Evolutionary conservation across 2,797 vertebrate species (phyloP), one percentile per base, ranked within the genome.

Genomic region (Lutjanus argentimaculatus): DNA sequence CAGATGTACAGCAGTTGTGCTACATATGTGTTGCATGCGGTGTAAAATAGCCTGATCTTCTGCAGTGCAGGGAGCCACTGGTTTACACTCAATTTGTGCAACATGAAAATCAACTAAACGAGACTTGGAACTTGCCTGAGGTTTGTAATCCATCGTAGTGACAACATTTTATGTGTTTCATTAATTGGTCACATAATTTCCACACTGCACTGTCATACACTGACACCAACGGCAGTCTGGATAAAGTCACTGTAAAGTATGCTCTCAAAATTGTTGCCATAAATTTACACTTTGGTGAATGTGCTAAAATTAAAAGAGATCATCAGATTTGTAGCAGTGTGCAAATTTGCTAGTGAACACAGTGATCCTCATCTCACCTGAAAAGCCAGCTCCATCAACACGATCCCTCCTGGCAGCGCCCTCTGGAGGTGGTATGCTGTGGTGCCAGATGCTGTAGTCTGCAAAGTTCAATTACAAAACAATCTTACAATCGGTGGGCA

Each of bases 301-400:
- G 9, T 17, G 48, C 48, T 51, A 51, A 66, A 51, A 51, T 7
- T 68, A 25, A 57, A 36, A 65, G 13, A 13, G 5, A 22, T 3
- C 1, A 46, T 45, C 25, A 13, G 9, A 55, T 15, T 42, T 8
- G 16, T 0, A 1, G 5, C 11, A 0, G 25, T 30, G 25, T 30
- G 25, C 25, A 30, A 30, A 36, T 36, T 36, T 36, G 30, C 30
- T 36, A 36, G 30, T 36, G 30, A 36, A 17, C 8, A 22, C 9
- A 10, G 21, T 9, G 36, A 49, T 74, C 51, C 10, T 21, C 19
- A 36, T 45, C 83, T 88, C 75, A 99, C 99, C 97, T 99, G 98
- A 91, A 99, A 99, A 69, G 97, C 96, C 91, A 99, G 92, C 74
- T 99, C 99, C 97, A 99, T 99, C 65, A 99, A 89, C 79, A 99